Evolutionary conservation across 2,113 vertebrate species (phyloP), one percentile per base, ranked within the genome.

Genomic region (Rhinichthys klamathensis): DNA sequence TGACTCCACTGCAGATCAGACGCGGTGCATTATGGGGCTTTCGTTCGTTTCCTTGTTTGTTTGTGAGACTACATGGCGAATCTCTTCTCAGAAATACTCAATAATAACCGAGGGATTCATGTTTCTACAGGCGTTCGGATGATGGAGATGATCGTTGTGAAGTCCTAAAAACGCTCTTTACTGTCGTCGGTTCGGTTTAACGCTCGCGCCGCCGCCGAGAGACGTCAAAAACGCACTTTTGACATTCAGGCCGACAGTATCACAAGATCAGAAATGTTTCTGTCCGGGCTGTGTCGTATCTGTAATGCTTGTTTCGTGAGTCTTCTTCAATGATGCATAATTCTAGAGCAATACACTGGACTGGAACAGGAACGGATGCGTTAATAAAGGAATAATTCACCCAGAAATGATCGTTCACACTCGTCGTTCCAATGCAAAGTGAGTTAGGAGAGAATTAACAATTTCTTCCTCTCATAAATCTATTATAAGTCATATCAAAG

Each of bases 1-100:
- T 94, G 93, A 94, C 87, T 88, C 54, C 82, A 87, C 90, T 51
- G 56, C 77, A 12, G 38, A 32, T 23, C 65, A 13, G 18, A 25
- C 44, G 54, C 85, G 44, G 82, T 82, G 85, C 78, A 41, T 84
- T 63, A 65, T 70, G 49, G 58, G 44, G n/a, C 69, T 76, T 75
- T 41, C 2, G 1, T 41, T 56, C 6, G 54, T 56, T 23, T 21
- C 18, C 21, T 25, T 74, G 86, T 92, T 89, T 44, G 76, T 89
- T 77, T 87, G 76, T 78, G 13, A 69, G 84, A 46, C 23, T 83
- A 38, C 0, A 54, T 65, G 23, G 35, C n/a, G 38, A 35, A 35
- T 51, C 61, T 67, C 10, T 77, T 78, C 76, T 46, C 44, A 27
- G 35, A 41, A 54, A 70, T 18, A 9, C 15, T 75, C 73, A 30